Conservation (phyloP, 2,113 vertebrate genomes). For the Salvator merianae region DNA sequence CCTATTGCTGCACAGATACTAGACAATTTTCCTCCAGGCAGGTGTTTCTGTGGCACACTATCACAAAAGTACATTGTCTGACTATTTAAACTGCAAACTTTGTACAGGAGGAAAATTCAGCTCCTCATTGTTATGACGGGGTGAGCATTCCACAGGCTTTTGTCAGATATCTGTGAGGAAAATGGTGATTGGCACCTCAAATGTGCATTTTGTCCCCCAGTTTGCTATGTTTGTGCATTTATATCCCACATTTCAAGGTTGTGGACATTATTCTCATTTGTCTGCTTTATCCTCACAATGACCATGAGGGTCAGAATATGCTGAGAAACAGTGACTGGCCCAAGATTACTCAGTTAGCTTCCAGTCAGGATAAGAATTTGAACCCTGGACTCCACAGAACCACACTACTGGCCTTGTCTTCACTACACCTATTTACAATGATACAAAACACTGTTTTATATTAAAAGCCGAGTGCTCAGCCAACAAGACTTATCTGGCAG, state of each 20-base stretch:
- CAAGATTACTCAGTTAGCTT: not conserved
- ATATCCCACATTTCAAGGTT: not conserved
- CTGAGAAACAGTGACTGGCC: not conserved
- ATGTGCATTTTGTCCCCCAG: not conserved
- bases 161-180: not conserved
- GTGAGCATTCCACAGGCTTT: not conserved
- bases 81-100: not conserved
- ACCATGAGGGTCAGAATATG: not conserved
- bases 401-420: not conserved
- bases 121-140: not conserved
- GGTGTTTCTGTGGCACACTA: not conserved
- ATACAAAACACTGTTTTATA: too few species aligned
- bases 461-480: too few species aligned
- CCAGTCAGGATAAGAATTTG: not conserved
- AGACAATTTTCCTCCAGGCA: not conserved
- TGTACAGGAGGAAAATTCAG: not conserved
- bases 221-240: not conserved
- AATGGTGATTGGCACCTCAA: not conserved
- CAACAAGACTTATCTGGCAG: too few species aligned
- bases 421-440: too few species aligned
- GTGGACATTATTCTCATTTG: not conserved
- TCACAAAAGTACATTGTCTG: not conserved
- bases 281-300: not conserved
- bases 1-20: too few species aligned
- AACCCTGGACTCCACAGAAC: not conserved